A percentile compares a stretch with the other conserved stretches of the same genome.
Conservation (phyloP, 2,113 vertebrate genomes). For the Gorsachius goisagi region DNA sequence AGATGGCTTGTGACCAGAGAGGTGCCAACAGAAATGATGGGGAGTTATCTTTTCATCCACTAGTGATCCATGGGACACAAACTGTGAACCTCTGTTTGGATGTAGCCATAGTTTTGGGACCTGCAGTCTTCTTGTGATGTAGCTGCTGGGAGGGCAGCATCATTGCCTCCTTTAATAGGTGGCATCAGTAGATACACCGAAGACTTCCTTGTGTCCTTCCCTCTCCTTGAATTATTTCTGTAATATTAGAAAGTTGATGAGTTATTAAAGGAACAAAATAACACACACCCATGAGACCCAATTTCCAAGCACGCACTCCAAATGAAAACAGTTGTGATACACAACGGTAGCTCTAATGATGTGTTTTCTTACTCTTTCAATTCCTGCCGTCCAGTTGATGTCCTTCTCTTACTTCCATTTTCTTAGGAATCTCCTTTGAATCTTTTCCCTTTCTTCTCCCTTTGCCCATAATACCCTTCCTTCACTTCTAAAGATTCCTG, state of each 20-base stretch:
- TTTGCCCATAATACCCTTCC: background rate
- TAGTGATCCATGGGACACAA: background rate
- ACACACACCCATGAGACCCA: background rate
- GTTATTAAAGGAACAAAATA: background rate
- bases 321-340: background rate
- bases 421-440: background rate
- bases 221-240: background rate
- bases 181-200: accelerated
- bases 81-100: background rate
- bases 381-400: background rate
- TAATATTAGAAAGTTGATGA: background rate
- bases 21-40: background rate
- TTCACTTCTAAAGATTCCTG: background rate
- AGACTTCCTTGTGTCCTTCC: background rate
- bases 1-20: background rate
- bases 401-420: background rate
- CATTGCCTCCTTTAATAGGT: background rate
- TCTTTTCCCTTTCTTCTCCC: background rate
- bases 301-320: background rate
- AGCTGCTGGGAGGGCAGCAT: background rate
- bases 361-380: background rate
- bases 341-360: background rate
- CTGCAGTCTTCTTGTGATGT: background rate
- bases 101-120: background rate
- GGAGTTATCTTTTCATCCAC: background rate